Evolutionary conservation across 2,888 invertebrate species (phyloP), one percentile per base, ranked within the genome.

Genomic region (Hyles lineata): DNA sequence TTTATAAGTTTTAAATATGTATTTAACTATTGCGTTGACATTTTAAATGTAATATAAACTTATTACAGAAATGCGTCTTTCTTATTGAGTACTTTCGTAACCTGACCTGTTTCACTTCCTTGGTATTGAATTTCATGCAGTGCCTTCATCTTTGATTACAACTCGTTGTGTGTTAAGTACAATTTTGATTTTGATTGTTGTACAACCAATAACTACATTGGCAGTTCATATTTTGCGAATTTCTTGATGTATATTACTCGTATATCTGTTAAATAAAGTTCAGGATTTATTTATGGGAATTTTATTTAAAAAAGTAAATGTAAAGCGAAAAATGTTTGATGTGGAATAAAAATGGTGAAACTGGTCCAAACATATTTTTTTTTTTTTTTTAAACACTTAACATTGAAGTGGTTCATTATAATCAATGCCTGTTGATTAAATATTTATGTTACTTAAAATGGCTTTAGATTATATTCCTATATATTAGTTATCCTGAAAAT

Each of bases 141-240:
- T 50, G 23, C 43, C 43, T 67, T 67, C 62, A 62, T 62, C 67
- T 67, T 23, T 67, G 67, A 50, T 67, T 67, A 67, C 67, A 67
- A 67, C 50, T 67, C 23, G 43, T 23, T 67, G 50, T 11, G 50
- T 50, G 43, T 23, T 67, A 67, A 23, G 50, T 23, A 25, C 5
- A 32, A 11, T 70, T 70, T 50, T 23, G 21, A 50, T 17, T 25
- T 15, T 15, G 43, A 67, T 50, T 67, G 67, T 50, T 67, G 50
- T 23, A 67, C 4, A 35, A 43, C 7, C 43, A 23, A 67, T 67
- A 43, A 67, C 15, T 15, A 43, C 11, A 67, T 67, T 3, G 23
- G 6, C 43, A 67, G 23, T 43, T 67, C 23, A 50, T 50, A 50
- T 23, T 23, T 43, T 21, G 5, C 7, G 23, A 17, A 50, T 50